Evolutionary conservation across 2,113 vertebrate species (phyloP), one percentile per base, ranked within the genome.

Genomic region (Ceratotherium simum): DNA sequence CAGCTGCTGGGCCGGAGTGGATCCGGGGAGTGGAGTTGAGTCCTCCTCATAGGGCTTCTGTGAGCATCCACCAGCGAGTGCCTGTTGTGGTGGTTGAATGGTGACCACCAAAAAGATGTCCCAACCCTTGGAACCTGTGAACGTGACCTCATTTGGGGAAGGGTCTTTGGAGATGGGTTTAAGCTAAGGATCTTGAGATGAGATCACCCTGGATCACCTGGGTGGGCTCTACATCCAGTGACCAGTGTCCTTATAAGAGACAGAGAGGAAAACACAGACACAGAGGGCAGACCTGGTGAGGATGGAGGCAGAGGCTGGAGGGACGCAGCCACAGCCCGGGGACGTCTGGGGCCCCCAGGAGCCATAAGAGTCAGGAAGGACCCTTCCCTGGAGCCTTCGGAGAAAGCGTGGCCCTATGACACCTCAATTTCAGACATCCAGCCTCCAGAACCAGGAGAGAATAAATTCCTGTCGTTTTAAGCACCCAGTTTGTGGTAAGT

Each of bases 381-480:
- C 11, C 56, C 21, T n/a, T 9, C 31, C 14, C 5, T 42, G 31
- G 89, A 23, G n/a, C 4, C 51, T 12, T 3, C 33, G 4, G 46
- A 31, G 18, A 39, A 27, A 11, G 5, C 3, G 2, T 0, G 0
- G 17, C 69, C n/a, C 91, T 8, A 1, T 0, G 13, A 18, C 27
- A 8, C 70, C 58, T 6, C 0, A 13, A 54, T 5, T 6, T 39
- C 46, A 54, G 33, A 36, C 60, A 21, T 5, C 11, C 2, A 18
- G 33, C 75, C 27, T 31, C 21, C 46, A 33, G 79, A 29, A 25
- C n/a, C 5, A 11, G 10, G 6, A 46, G 48, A 69, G 13, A 20
- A 23, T 2, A 14, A 8, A 27, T 7, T 3, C 60, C 13, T 70
- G 12, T 64, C 39, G 27, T 39, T 69, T 14, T 46, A 39, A 80